Evolutionary conservation across 2,797 vertebrate species (phyloP), one percentile per base, ranked within the genome.

Genomic region (Sebastes flavidus): DNA sequence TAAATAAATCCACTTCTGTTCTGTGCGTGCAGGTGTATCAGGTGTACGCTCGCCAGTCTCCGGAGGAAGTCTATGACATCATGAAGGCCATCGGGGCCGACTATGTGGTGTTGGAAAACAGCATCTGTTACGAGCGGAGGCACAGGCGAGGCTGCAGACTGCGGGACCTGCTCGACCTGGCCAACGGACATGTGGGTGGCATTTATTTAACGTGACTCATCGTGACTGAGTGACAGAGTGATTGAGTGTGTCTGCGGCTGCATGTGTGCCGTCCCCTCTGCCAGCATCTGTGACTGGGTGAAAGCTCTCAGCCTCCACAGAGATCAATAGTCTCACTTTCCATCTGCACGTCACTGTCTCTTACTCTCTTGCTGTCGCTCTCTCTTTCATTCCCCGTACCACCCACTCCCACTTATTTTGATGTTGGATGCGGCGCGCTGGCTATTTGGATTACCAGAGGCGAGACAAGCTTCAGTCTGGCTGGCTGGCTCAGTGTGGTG

Each of bases 21-120:
- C 29, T 66, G 71, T 22, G 68, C 5, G 73, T 8, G 13, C 84
- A 99, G 99, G 97, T 99, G 54, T 99, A 99, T 91, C 98, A 99
- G 94, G 95, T 99, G 74, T 99, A 99, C 0, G 97, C 98, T 0
- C 97, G 95, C 24, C 95, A 94, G 11, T 94, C 97, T 14, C 96
- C 97, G 0, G 95, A 96, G 72, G 97, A 98, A 0, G 96, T 99
- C 42, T 34, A 98, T 27, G 34, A 85, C 1, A 95, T 98, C 79
- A 93, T 99, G 87, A 91, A 92, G 24, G 95, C 96, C 13, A 95
- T 94, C 1, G 97, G 97, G 27, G 92, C 98, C 0, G 96, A 99
- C 91, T 99, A 97, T 0, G 94, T 98, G 68, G 96, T 99, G 72
- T 90, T 99, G 75, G 98, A 99, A 77, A 98, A 99, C 95, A 99